phyloP scores from a whole-genome alignment of 1,140 invertebrate species.

The Anoplophora glabripennis region DNA sequence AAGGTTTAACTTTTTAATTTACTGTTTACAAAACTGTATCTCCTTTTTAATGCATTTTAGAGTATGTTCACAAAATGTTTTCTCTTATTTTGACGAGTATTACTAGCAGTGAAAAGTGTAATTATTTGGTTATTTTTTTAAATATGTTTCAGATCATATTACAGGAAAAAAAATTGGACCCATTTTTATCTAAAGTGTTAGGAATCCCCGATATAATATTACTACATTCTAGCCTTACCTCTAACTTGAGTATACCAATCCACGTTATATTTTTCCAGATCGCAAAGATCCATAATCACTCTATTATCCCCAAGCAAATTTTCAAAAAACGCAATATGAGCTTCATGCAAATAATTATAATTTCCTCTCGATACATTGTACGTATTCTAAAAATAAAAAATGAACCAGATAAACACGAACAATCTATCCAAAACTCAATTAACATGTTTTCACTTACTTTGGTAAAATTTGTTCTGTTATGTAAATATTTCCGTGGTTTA shows the following conservation, averaged over 20 bases:
- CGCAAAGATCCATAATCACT: conserved; percentile 71
- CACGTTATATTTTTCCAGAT: conserved; percentile 81
- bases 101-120: too few relatives aligned
- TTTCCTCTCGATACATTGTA: conserved; percentile 52
- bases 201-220: too few relatives aligned
- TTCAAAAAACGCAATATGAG: conserved; percentile 74
- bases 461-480: conserved; percentile 36
- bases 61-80: too few relatives aligned
- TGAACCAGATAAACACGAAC: not conserved
- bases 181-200: too few relatives aligned
- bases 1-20: too few relatives aligned
- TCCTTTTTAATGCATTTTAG: too few relatives aligned
- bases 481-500: not conserved
- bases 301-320: conserved; percentile 65
- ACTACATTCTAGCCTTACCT: conserved; percentile 61
- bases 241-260: conserved; percentile 88
- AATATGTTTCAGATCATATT: too few relatives aligned
- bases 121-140: too few relatives aligned
- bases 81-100: too few relatives aligned
- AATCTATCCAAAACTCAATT: conserved; percentile 1
- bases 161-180: too few relatives aligned
- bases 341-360: conserved; percentile 49
- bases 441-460: conserved; percentile 28
- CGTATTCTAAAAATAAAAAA: conserved; percentile 45
- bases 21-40: too few relatives aligned